phyloP scores from a whole-genome alignment of 1,140 invertebrate genomes.

The Nephila pilipes region DNA sequence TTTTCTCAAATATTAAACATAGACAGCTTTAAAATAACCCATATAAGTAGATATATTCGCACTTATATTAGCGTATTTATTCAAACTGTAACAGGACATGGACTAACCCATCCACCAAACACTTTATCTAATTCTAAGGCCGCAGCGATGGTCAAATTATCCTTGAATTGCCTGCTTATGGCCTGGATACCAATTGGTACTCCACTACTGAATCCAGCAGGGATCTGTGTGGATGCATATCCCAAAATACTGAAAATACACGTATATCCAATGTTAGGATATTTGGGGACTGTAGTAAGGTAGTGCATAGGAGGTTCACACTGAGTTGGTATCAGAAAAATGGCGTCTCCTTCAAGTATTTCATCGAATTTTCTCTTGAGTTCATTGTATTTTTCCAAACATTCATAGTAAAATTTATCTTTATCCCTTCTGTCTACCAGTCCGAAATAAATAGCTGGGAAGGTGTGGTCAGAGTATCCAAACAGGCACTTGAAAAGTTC shows the following conservation, averaged over 20 bases:
- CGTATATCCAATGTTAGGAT: constrained; percentile 93
- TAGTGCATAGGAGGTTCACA: constrained; percentile 93
- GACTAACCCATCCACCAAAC: constrained; percentile 79
- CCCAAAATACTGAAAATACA: constrained; percentile 71
- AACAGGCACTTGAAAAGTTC: constrained; percentile 84
- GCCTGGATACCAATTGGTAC: constrained; percentile 82
- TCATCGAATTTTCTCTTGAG: constrained; percentile 66
- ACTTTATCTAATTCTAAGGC: constrained; percentile 79
- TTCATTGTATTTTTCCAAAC: not conserved
- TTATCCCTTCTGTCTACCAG: constrained; percentile 84
- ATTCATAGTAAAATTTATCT: constrained; percentile 47
- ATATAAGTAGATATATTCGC: not conserved
- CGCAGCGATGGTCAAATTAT: constrained; percentile 79
- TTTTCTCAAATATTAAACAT: not conserved
- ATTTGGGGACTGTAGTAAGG: constrained; percentile 88
- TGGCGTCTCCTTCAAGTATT: constrained; percentile 84
- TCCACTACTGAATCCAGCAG: constrained; percentile 80
- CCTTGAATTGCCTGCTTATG: constrained; percentile 79
- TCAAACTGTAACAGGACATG: constrained; percentile 65
- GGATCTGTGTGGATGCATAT: constrained; percentile 71
- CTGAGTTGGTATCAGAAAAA: constrained; percentile 92
- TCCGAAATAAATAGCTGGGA: constrained; percentile 90
- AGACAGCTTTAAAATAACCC: too few species aligned
- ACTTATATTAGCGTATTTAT: not conserved
- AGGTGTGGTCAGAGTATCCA: constrained; percentile 89